Evolutionary conservation across 2,113 vertebrate genomes (phyloP).

Genomic region (Aspidoscelis tigris): DNA sequence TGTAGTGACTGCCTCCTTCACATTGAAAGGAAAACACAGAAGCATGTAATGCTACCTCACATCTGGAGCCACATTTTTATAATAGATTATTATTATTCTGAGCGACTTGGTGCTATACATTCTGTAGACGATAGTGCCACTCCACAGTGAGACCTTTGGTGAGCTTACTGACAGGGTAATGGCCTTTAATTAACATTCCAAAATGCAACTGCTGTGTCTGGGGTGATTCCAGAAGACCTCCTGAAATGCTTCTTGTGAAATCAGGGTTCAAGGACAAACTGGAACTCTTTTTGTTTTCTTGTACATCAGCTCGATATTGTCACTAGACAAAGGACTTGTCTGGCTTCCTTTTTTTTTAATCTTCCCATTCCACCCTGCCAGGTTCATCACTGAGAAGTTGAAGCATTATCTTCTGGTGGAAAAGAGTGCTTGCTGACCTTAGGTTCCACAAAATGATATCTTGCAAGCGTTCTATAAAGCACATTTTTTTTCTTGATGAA

Average conservation of each 20-base stretch:
- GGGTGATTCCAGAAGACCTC: neutral
- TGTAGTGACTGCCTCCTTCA: neutral
- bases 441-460: neutral
- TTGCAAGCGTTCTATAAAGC: neutral
- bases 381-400: neutral
- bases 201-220: neutral
- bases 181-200: neutral
- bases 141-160: neutral
- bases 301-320: neutral
- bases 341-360: neutral
- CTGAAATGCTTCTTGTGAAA: neutral
- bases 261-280: slow-evolving; percentile 12
- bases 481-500: neutral
- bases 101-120: neutral
- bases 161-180: slow-evolving; percentile 8
- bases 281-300: neutral
- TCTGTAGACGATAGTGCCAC: neutral
- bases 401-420: neutral
- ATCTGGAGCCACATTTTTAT: neutral
- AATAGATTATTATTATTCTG: neutral
- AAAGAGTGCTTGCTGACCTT: neutral
- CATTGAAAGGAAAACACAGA: neutral
- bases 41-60: neutral
- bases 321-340: neutral
- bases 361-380: neutral